Evolutionary conservation across 2,797 vertebrate genomes (phyloP).

Genomic region (Hafferia zeledoni): DNA sequence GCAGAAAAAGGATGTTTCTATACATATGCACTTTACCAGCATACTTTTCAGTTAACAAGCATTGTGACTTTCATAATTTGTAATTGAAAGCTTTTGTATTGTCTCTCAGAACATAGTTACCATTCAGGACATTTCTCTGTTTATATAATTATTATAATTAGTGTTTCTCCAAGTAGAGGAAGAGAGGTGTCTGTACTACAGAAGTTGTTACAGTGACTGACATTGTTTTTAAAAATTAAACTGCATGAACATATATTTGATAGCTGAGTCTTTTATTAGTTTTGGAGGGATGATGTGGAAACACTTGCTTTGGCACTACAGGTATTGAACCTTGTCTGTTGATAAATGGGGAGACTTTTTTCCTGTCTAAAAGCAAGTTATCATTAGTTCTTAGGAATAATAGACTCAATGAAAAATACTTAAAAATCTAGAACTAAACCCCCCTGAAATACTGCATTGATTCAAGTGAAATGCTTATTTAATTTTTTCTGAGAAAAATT

Average conservation of each 20-base stretch:
- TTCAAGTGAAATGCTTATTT: neutral
- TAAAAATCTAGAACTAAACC: neutral
- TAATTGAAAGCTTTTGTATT: neutral
- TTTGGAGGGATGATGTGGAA: neutral
- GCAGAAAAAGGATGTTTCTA: neutral
- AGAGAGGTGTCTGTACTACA: neutral
- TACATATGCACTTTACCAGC: neutral
- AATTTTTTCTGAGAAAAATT: neutral
- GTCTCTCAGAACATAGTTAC: neutral
- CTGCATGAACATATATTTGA: neutral
- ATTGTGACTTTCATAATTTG: neutral
- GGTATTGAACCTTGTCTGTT: neutral
- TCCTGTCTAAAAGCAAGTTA: neutral
- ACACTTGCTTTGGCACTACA: neutral
- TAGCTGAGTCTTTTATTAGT: accelerated
- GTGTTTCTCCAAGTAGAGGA: neutral
- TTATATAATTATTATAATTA: neutral
- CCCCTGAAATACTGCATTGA: accelerated
- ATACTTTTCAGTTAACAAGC: neutral
- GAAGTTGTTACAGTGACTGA: neutral
- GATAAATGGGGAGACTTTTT: neutral
- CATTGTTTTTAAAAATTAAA: neutral
- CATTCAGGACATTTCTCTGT: neutral
- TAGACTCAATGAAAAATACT: neutral
- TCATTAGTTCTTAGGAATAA: neutral